Evolutionary conservation across 2,797 vertebrate genomes (phyloP).

Genomic region (Pempheris klunzingeri): DNA sequence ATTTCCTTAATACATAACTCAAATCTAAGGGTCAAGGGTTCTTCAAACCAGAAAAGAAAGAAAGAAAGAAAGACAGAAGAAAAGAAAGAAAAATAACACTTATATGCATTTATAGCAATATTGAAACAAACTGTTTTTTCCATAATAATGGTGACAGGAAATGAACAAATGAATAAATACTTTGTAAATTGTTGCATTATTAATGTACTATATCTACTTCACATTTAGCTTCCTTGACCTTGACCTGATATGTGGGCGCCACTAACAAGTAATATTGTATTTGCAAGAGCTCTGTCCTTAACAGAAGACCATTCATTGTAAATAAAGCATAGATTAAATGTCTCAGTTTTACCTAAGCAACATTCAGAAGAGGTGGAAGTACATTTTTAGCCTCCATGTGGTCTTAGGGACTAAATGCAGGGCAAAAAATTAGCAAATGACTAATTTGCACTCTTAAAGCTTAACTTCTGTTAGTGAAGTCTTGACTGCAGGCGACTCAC

Average conservation of each 20-base stretch:
- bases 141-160: background rate
- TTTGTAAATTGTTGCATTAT: background rate
- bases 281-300: background rate
- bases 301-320: background rate
- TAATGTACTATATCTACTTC: background rate
- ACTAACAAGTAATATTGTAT: background rate
- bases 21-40: background rate
- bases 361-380: background rate
- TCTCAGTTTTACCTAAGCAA: background rate
- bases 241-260: background rate
- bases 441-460: background rate
- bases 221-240: background rate
- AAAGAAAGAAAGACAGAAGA: background rate
- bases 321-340: background rate
- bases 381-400: background rate
- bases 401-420: background rate
- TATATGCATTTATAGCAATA: background rate
- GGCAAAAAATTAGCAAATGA: background rate
- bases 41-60: background rate
- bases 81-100: too few species aligned
- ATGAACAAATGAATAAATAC: background rate
- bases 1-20: background rate
- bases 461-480: background rate
- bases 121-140: background rate
- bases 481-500: background rate